Conservation (phyloP, 2,888 invertebrate genomes). For the Dasysyrphus tricinctus region DNA sequence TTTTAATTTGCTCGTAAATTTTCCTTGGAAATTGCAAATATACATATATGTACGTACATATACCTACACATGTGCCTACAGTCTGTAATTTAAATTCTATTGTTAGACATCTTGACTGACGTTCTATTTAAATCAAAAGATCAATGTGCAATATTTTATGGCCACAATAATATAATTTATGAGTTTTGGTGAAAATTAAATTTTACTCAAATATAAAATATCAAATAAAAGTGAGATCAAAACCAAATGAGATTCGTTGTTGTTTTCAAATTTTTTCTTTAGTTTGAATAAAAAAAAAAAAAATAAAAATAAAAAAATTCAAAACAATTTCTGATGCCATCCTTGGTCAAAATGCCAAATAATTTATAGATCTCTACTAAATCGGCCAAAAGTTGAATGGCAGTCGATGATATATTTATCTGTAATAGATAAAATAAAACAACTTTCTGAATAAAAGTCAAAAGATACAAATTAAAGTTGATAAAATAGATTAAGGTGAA, state of each 20-base stretch:
- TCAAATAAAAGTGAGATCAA: conserved; percentile 34
- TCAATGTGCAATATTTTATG: conserved; percentile 47
- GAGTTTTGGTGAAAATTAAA: conserved; percentile 38
- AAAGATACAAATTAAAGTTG: conserved; percentile 12
- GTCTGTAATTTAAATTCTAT: not conserved
- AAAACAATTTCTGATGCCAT: conserved; percentile 52
- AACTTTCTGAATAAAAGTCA: conserved; percentile 18
- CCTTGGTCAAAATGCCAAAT: conserved; percentile 71
- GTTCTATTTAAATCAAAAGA: conserved; percentile 59
- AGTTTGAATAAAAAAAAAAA: no score
- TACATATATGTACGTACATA: not conserved
- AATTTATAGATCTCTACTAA: conserved; percentile 50
- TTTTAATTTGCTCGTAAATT: conserved; percentile 61
- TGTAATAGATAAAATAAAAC: conserved; percentile 7
- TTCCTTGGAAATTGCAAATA: conserved; percentile 23
- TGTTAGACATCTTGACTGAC: conserved; percentile 43
- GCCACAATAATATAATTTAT: conserved; percentile 39
- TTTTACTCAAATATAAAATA: conserved; percentile 19
- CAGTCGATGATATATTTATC: not conserved
- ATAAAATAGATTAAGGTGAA: not conserved
- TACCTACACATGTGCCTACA: not conserved
- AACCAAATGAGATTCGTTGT: conserved; percentile 32
- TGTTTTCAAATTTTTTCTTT: not conserved
- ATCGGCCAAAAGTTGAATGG: conserved; percentile 18
- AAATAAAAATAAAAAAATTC: conserved; percentile 27